Base-by-base conservation (phyloP, 2,113 vertebrate species). In the Thamnaconus septentrionalis region DNA sequence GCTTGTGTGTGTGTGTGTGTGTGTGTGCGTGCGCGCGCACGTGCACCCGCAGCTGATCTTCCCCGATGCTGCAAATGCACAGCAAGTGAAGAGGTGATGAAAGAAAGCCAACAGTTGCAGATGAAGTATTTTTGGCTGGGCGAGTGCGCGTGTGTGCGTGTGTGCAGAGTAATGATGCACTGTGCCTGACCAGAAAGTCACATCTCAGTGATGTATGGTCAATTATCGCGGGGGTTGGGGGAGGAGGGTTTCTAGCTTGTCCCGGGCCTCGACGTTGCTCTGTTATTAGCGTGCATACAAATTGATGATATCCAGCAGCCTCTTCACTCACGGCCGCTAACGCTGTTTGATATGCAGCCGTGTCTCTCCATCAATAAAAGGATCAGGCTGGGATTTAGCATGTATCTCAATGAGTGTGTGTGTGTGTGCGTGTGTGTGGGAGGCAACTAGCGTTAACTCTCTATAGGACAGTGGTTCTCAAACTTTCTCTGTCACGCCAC, bases 211-310 rank as follows among this genome's bases (percentile, higher is more conserved):
- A 87, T 87, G 84, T 73, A 88, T 88, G 81, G 81, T 75, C 56
- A 70, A 84, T 84, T 83, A 83, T 55, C 73, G 63, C 78, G 5
- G 48, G 70, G 76, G 71, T 48, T 50, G 18, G 18, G 18, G 18
- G 18, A 31, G 18, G 73, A 82, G 76, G 80, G 83, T 59, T 73
- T 78, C 73, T 46, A 59, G 61, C 72, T 76, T 65, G 45, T 83
- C 73, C 80, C 31, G 18, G 18, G 65, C 51, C 74, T 73, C 78
- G 44, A 58, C 78, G 66, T 31, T 64, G 77, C 78, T 77, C 81
- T 69, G 83, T 85, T 88, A 87, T 88, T 83, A 87, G 84, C 77
- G 80, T 87, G 75, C 68, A 82, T 76, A 79, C 83, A 82, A 87
- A 87, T 84, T 82, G 78, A 87, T 87, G 75, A 79, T 74, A 79